Evolutionary conservation across 2,888 invertebrate genomes (phyloP).

Genomic region (Uropetala carovei): DNA sequence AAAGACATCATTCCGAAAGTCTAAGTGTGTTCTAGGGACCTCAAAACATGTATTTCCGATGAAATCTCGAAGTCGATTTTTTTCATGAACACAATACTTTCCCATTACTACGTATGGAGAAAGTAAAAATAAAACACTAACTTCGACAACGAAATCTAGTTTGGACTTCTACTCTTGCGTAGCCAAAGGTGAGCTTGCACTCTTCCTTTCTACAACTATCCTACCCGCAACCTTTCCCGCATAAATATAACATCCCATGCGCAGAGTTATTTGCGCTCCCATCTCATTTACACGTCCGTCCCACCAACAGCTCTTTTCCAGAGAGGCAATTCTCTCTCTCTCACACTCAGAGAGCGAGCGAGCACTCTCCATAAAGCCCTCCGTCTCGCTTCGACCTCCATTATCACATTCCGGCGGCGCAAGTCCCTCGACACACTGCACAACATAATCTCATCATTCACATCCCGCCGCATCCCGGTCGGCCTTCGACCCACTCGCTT

Average conservation of each 20-base stretch:
- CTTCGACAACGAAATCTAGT: no score
- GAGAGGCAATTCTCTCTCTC: not conserved
- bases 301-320: not conserved
- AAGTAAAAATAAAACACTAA: no score
- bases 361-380: not conserved
- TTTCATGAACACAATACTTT: no score
- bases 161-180: no score
- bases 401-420: not conserved
- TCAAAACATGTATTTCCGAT: no score
- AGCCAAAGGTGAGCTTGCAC: no score
- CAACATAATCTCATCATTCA: not conserved
- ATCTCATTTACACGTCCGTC: not conserved
- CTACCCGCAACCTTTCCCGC: not conserved
- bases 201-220: no score
- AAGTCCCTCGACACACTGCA: not conserved
- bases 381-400: not conserved
- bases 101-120: no score
- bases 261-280: not conserved
- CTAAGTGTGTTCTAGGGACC: no score
- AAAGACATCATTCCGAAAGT: no score
- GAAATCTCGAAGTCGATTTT: no score
- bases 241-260: not conserved
- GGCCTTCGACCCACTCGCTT: conserved; percentile 1
- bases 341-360: not conserved
- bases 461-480: not conserved